Base-by-base conservation (phyloP, 1,140 invertebrate genomes). In the Platyura marginata region DNA sequence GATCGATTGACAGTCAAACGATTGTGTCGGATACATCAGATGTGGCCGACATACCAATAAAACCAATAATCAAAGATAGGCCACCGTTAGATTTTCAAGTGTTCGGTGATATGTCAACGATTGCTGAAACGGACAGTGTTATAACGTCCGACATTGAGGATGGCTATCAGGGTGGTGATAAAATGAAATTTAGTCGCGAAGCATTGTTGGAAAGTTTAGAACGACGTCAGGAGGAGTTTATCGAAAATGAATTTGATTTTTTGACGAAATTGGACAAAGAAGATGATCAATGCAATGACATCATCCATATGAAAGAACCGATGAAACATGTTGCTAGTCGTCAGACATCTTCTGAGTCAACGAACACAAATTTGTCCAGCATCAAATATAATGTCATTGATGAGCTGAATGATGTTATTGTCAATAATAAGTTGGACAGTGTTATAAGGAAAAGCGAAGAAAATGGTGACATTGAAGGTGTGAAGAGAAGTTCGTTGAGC, bases 391-490 rank as follows among this genome's bases (percentile, higher is more conserved):
- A 42, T 15, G 55, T 59, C 9, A 51, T 60, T 5, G 51, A 54
- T 21, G 57, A 60, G 32, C 43, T 60, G 40, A 51, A 54, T 8
- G 36, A 47, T 5, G 52, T 60, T 20, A 59, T 60, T 15, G 45
- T 53, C 13, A 47, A 56, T n/a, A 56, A 60, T 40, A 49, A 50
- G 4, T 44, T 60, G 40, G 57, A 60, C 40, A 53, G 50, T n/a
- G 23, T 60, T 11, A 60, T 59, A 1, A 48, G 45, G 8, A 29
- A 47, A n/a, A 46, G 48, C 16, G 11, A 51, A 46, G 40, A 23
- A 40, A 8, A 18, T 6, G 18, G 49, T 18, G 44, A 55, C 34
- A 60, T 60, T 25, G 53, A 60, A 36, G 43, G 54, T 2, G 54
- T 50, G 3, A 59, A 60, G 25, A 57, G 56, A 5, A 55, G 51